Evolutionary conservation across 2,888 invertebrate species (phyloP), one percentile per base, ranked within the genome.

Genomic region (Scaptomyza caliginosa): DNA sequence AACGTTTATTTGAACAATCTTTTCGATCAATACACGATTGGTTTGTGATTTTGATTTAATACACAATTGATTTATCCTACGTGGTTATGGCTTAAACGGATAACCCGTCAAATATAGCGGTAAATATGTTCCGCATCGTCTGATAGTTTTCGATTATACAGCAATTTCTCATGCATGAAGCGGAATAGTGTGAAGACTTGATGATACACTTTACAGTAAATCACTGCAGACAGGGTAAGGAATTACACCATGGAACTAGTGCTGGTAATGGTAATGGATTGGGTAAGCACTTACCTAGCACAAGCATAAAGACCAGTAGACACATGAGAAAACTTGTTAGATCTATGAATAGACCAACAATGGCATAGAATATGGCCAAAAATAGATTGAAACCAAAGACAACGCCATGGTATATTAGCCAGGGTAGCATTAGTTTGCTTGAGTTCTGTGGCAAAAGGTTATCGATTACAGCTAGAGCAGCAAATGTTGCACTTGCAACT

Each of bases 391-490:
- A 54, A 3, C 88, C 83, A 34, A 86, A 88, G 10, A 65, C 46
- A 45, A 88, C 50, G 24, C 87, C 86, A 56, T 88, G 83, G 48
- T 64, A 85, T 34, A 88, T 71, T 13, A 88, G 54, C 89, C 88
- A 88, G 17, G 88, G 89, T 65, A 81, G 77, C 21, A 89, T 34
- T 17, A 83, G 52, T 7, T 77, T 50, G 48, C 78, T 56, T 7
- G 72, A 70, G 11, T 85, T 70, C 87, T 87, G 16, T 1, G 11
- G 11, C 1, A 6, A 19, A 19, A 24, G 13, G 16, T 4, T 24
- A n/a, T 4, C 0, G 6, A 4, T 28, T 28, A 11, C 3, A 28
- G 28, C 28, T 28, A n/a, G 4, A 13, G 2, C 2, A 6, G n/a
- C n/a, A 30, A 10, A 1, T 13, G n/a, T 3, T 11, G 2, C 13